Evolutionary conservation across 2,888 invertebrate genomes (phyloP), one percentile per base, ranked within the genome.

Genomic region (Germaria angustata): DNA sequence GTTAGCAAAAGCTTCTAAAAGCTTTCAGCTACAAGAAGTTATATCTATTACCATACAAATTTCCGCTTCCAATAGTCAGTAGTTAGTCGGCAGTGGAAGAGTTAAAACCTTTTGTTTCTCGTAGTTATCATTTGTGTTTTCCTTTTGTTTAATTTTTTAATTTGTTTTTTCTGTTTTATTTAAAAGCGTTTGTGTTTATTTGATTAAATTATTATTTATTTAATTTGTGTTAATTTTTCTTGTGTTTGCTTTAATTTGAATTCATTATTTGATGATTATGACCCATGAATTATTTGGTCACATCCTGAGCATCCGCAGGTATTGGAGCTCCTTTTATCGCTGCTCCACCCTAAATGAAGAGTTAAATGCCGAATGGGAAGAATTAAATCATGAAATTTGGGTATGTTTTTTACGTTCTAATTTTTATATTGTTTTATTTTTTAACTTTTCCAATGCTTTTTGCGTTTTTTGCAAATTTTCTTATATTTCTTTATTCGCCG

Each of bases 341-440:
- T 87, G 88, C 51, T 86, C 86, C 20, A 80, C 86, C 7, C 84
- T 91, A 22, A 89, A 90, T 59, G 71, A 83, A 2, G 88, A 90
- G 46, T 61, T 91, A 0, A 90, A 90, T 78, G 84, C 84, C 2
- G 91, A 91, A 77, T 91, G 91, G 91, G 69, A 77, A 2, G 65
- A 85, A 4, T 49, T 91, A 0, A 87, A 90, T 69, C 63, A 86
- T 9, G 89, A 90, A 34, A 90, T 91, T 85, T 89, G 90, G 91
- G 91, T 91, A 83, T 82, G 91, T 88, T 86, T 82, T 84, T 17
- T 6, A 28, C 6, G 3, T 72, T 68, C 66, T 15, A 2, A 24
- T 22, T 51, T 59, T 51, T 28, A 57, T 81, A 11, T 32, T n/a
- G 6, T 28, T 39, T 20, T 53, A 36, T 22, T 41, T 22, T 51